Percentiles rank a stretch among this genome's conserved stretches.
Evolutionary conservation across 2,113 vertebrate species (phyloP).

Genomic region (Gulo gulo): DNA sequence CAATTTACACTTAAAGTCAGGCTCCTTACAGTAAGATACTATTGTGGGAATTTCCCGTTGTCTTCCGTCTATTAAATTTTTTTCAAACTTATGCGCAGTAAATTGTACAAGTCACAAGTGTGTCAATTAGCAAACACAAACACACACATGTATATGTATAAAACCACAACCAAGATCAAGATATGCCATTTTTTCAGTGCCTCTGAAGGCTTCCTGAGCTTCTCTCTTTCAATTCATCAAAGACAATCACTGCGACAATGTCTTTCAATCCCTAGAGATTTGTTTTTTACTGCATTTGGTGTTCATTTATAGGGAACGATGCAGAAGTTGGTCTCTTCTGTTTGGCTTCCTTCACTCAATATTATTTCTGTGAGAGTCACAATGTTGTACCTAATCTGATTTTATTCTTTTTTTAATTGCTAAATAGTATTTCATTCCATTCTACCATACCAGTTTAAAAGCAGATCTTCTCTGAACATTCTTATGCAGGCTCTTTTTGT

Average conservation of each 20-base stretch:
- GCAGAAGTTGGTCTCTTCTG: background rate
- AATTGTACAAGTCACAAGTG: background rate
- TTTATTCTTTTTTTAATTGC: background rate
- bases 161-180: background rate
- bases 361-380: background rate
- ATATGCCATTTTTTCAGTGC: background rate
- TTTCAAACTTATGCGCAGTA: background rate
- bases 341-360: background rate
- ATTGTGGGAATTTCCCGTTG: background rate
- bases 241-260: background rate
- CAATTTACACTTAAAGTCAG: background rate
- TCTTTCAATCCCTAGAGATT: background rate
- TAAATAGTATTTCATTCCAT: background rate
- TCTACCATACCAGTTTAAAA: background rate
- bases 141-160: background rate
- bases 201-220: background rate
- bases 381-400: background rate
- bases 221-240: background rate
- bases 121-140: background rate
- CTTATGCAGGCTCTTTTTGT: background rate
- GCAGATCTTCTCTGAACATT: background rate
- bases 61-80: background rate
- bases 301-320: background rate
- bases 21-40: background rate
- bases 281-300: background rate